phyloP scores from a whole-genome alignment of 2,888 invertebrate species.

The Abscondita cerata region DNA sequence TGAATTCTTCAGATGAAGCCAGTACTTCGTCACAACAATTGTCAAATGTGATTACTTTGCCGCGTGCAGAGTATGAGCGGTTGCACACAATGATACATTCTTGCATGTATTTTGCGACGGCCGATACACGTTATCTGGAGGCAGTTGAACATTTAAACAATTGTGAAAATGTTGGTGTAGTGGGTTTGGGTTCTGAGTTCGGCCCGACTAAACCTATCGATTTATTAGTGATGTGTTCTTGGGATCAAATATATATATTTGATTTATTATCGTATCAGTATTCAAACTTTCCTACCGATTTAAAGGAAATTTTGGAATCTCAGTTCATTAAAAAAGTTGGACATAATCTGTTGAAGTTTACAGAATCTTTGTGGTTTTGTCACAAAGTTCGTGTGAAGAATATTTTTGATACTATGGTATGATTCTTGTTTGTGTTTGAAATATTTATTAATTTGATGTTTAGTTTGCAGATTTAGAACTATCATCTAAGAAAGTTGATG shows the following conservation, averaged over 20 bases:
- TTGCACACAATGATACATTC: conserved; percentile 30
- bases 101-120: conserved; percentile 34
- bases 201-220: conserved; percentile 24
- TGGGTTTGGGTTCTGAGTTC: conserved; percentile 23
- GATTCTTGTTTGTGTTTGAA: too few species aligned
- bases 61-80: conserved; percentile 31
- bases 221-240: conserved; percentile 34
- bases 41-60: conserved; percentile 18
- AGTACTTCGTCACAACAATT: background rate
- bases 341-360: conserved; percentile 34
- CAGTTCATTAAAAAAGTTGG: conserved; percentile 34
- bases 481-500: background rate
- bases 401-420: conserved; percentile 43
- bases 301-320: conserved; percentile 34
- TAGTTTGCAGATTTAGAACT: conserved; percentile 27
- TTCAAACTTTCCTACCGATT: conserved; percentile 29
- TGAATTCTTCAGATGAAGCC: background rate
- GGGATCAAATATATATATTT: conserved; percentile 40
- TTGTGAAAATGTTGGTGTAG: conserved; percentile 37
- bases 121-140: conserved; percentile 31
- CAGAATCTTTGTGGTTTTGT: conserved; percentile 30
- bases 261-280: conserved; percentile 31
- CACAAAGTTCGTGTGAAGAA: conserved; percentile 36
- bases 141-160: conserved; percentile 30
- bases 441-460: conserved; percentile 13